Evolutionary conservation across 2,113 vertebrate species (phyloP).

Genomic region (Albula goreensis): DNA sequence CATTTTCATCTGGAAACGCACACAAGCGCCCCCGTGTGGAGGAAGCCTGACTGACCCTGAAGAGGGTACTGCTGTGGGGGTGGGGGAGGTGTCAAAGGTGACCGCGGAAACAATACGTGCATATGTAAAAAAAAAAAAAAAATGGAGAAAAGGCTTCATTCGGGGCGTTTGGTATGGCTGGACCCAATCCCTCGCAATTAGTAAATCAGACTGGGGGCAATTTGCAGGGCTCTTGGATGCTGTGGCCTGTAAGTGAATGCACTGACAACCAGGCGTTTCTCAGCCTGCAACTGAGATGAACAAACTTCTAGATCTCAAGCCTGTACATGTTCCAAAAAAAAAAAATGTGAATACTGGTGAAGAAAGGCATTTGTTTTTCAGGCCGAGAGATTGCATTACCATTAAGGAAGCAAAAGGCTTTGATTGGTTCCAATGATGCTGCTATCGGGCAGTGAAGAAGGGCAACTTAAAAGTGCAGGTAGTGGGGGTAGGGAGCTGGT

Average conservation of each 20-base stretch:
- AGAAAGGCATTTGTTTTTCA: not conserved
- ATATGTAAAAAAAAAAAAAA: too few species aligned
- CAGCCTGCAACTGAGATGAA: not conserved
- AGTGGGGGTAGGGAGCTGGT: too few species aligned
- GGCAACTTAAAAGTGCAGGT: too few species aligned
- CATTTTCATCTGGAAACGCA: slow-evolving; percentile 27
- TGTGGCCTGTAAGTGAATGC: not conserved
- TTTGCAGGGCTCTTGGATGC: not conserved
- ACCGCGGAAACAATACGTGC: too few species aligned
- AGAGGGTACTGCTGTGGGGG: not conserved
- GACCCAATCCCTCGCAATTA: not conserved
- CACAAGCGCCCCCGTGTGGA: slow-evolving; percentile 54
- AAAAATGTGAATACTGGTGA: not conserved
- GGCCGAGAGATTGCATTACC: not conserved
- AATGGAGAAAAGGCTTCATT: not conserved
- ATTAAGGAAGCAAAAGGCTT: not conserved
- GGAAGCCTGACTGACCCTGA: not conserved
- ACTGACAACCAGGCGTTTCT: not conserved
- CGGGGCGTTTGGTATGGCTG: not conserved
- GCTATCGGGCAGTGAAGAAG: not conserved
- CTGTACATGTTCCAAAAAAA: not conserved
- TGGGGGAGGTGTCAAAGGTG: not conserved
- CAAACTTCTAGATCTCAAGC: not conserved
- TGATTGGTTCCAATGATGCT: not conserved
- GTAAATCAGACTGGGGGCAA: not conserved